Base-by-base conservation (phyloP, 2,888 invertebrate species). In the Hypselothyrea guttata region DNA sequence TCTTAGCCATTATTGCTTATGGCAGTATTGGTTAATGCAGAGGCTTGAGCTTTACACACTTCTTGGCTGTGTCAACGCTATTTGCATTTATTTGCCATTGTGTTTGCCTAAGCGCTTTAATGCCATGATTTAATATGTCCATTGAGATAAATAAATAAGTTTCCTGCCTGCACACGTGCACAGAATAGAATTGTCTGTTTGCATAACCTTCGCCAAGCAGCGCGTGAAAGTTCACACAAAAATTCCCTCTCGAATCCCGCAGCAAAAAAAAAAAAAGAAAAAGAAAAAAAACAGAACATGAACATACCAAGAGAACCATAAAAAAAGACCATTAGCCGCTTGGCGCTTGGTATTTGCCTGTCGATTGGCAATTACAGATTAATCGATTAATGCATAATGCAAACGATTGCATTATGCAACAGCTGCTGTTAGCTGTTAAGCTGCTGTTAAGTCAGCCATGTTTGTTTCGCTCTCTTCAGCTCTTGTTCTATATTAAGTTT, bases 71-170 rank as follows among this genome's bases (percentile, higher is more conserved):
- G 49, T 54, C 44, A 71, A 41, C 44, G 45, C 16, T 59, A 81
- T 76, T 76, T 77, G 77, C 81, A 76, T 76, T 51, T n/a, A n/a
- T n/a, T 35, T 27, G 5, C 47, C 61, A 71, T 71, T 70, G 78
- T 70, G 78, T 71, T 54, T 67, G 45, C 41, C 27, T 52, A 57
- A 52, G 9, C 52, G 54, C 66, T 74, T 59, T 16, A 37, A 37
- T 58, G 51, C 48, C 28, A 38, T 73, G 73, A 48, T 63, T 71
- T 58, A 57, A 64, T 60, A 67, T 66, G 58, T 48, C 49, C 49
- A 59, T 60, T 73, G 64, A 57, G 38, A 37, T 34, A 48, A 18
- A 49, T 47, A 22, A 53, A 49, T 49, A 37, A n/a, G 9, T 35
- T 8, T 9, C 16, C n/a, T 55, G 59, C 51, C 16, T 11, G 7